A percentile compares a stretch with the other conserved stretches of the same genome.
These are phyloP conservation scores for Drosophila peninsularis DNA, from an alignment of 2,888 invertebrate species.

Conservation along the genomic window DNA sequence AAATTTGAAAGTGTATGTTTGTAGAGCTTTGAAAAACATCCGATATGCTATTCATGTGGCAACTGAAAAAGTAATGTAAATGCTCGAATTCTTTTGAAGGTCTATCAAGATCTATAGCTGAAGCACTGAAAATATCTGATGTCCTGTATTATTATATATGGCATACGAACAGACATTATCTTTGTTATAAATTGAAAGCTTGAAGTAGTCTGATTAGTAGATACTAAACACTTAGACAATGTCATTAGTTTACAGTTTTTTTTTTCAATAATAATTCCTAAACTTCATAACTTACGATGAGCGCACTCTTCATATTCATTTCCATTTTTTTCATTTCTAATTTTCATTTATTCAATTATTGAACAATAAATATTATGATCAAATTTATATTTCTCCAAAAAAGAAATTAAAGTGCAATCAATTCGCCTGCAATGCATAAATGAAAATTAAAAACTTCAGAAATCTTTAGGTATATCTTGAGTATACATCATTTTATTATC, in stretches of 20 bases:
- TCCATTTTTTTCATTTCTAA: background rate
- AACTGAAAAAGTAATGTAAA: background rate
- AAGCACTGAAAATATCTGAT: background rate
- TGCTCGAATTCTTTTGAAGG: background rate
- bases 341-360: background rate
- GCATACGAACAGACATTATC: too few species aligned
- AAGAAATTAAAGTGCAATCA: background rate
- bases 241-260: too few species aligned
- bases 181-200: too few species aligned
- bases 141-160: too few species aligned
- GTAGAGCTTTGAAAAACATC: conserved; percentile 30
- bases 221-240: too few species aligned
- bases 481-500: background rate
- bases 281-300: too few species aligned
- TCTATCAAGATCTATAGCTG: background rate
- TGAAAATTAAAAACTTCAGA: background rate
- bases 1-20: conserved; percentile 29
- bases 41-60: background rate
- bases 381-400: background rate
- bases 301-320: background rate
- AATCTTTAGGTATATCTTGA: background rate
- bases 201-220: too few species aligned
- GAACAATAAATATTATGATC: background rate
- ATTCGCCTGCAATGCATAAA: background rate
- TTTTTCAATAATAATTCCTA: too few species aligned